Base-by-base conservation (phyloP, 2,888 invertebrate species). In the Acronicta leporina region DNA sequence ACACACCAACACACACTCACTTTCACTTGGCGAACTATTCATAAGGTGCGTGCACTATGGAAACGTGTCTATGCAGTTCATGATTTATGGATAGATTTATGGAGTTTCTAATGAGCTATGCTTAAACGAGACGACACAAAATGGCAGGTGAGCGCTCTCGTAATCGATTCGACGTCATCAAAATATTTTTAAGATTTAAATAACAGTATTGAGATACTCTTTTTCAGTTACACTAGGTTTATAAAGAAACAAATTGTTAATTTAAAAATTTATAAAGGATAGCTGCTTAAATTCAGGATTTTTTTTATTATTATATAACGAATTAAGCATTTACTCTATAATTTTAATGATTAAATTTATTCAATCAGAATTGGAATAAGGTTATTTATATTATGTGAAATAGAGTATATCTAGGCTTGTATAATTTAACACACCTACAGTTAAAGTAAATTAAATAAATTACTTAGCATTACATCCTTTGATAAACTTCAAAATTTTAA, bases 21-120 rank as follows among this genome's bases (percentile, higher is more conserved):
- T 94, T 94, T 94, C 94, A 92, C 93, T 93, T 79, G 84, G 89
- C 88, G 77, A 92, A 91, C 92, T 91, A 93, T 92, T 89, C 90
- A 74, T 87, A 88, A 78, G 88, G 63, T 54, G 73, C 48, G 79
- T 76, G 41, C 84, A 90, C 77, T n/a, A 15, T 65, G 52, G 0
- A 0, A n/a, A 11, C 27, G 44, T 14, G 40, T 20, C 11, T n/a
- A 30, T 14, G 15, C 11, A 56, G 5, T 44, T 44, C 33, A 51
- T 50, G 14, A n/a, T 30, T 20, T 40, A 42, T 48, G 14, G 14
- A 41, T 41, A 4, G 8, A 43, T 38, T 8, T 45, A 33, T 14
- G 7, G 14, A 25, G 42, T 38, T n/a, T 38, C n/a, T 38, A 38
- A n/a, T 38, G 5, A n/a, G 38, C n/a, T 35, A 35, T 35, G 33